Evolutionary conservation across 2,888 invertebrate genomes (phyloP), one percentile per base, ranked within the genome.

Genomic region (Gortyna flavago): DNA sequence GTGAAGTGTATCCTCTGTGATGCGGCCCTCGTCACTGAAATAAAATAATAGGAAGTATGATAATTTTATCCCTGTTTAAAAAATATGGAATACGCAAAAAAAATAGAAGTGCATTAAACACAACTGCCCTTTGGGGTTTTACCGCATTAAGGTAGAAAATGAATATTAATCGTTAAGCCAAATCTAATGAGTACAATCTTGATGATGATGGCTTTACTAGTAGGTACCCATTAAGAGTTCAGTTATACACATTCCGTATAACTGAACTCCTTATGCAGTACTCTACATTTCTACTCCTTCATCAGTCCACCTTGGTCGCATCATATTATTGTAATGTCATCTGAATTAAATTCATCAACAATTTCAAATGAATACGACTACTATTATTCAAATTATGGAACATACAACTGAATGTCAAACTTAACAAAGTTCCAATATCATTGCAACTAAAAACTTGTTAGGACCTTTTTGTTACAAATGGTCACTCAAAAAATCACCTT

Each of bases 11-110:
- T 74, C 64, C 0, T 3, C 0, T 9, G 18, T 38, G 4, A 88
- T 38, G 0, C 0, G 21, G 0, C 87, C 87, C 13, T 76, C 77
- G 0, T 83, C 25, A 8, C 87, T 87, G 81, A n/a, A 88, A 88
- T 18, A 11, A 77, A 41, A 35, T 5, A 65, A n/a, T 21, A 44
- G 0, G 13, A 35, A n/a, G 11, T 18, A n/a, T 57, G n/a, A n/a
- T n/a, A 57, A 57, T 7, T n/a, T 69, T n/a, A 35, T 44, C 3
- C 18, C n/a, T 9, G 11, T n/a, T n/a, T 18, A 18, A 54, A 4
- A 54, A 35, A 4, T 2, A 35, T 69, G 4, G 18, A 54, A n/a
- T 11, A 35, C 18, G 18, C 7, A 57, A 7, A n/a, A n/a, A n/a
- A 7, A 35, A 4, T 2, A 35, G n/a, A 35, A 32, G 9, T 35